phyloP scores from a whole-genome alignment of 2,113 vertebrate species.

The Dicentrarchus labrax region DNA sequence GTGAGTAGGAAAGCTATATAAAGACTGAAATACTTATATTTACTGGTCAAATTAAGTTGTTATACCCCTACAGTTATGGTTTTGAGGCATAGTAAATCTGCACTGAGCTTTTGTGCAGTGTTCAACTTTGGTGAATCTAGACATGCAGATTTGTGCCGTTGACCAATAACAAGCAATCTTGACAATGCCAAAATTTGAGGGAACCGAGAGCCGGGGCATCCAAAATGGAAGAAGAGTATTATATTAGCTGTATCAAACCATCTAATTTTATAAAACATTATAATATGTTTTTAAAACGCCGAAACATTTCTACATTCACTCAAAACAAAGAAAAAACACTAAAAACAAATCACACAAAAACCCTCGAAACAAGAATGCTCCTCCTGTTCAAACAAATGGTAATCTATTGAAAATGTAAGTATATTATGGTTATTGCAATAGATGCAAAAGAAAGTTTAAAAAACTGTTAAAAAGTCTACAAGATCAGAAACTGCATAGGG shows the following conservation, averaged over 20 bases:
- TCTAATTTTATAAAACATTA: not conserved
- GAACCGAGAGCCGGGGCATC: not conserved
- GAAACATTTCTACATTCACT: no score
- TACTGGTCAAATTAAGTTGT: not conserved
- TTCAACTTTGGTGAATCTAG: not conserved
- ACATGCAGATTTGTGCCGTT: not conserved
- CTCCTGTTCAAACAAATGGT: no score
- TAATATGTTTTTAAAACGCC: no score
- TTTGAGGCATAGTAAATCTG: not conserved
- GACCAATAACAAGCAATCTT: not conserved
- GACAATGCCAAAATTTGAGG: no score
- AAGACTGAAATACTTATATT: not conserved
- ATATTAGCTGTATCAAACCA: not conserved
- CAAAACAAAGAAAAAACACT: no score
- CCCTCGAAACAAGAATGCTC: no score
- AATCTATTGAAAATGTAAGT: no score
- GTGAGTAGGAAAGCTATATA: constrained; percentile 81
- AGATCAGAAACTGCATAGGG: not conserved
- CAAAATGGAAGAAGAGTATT: not conserved
- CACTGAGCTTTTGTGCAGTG: not conserved
- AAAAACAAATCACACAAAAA: no score
- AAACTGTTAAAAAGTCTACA: no score
- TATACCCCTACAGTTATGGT: no score
- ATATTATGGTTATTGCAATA: no score
- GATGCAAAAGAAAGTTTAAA: no score